These are phyloP conservation scores for Nephrotoma flavescens DNA, from an alignment of 2,888 invertebrate genomes.

Conservation along the genomic window DNA sequence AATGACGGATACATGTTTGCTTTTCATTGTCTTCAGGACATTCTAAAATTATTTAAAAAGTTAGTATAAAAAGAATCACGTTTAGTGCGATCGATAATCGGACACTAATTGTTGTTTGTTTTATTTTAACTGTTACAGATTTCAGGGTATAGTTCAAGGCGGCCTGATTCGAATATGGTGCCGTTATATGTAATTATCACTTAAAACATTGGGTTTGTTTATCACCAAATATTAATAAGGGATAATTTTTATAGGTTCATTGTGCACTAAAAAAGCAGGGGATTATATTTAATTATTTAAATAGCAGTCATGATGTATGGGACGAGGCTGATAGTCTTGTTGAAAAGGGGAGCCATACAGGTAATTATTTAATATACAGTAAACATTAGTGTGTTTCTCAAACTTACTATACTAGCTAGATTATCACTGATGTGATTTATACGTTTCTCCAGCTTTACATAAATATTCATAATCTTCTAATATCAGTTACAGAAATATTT, in stretches of 20 bases:
- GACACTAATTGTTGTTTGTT: neutral
- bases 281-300: constrained; percentile 63
- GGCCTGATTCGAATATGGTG: constrained; percentile 31
- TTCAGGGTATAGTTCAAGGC: constrained; percentile 31
- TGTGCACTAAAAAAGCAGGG: constrained; percentile 68
- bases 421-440: too few species aligned
- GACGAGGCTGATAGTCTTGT: constrained; percentile 76
- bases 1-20: constrained; percentile 31
- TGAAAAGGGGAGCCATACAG: constrained; percentile 60
- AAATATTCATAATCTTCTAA: too few species aligned
- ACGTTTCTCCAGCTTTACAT: too few species aligned
- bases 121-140: constrained; percentile 6
- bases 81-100: neutral
- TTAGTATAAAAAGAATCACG: constrained; percentile 12
- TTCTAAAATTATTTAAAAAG: too few species aligned
- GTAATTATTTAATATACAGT: constrained; percentile 31
- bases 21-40: too few species aligned
- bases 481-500: too few species aligned
- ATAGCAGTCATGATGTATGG: constrained; percentile 80
- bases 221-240: neutral
- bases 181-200: constrained; percentile 17
- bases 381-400: constrained; percentile 14
- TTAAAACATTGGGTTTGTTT: neutral
- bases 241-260: constrained; percentile 38
- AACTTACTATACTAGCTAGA: neutral